phyloP scores from a whole-genome alignment of 37 sponge, comb jelly and placozoan species.

The Eunapius fragilis region DNA sequence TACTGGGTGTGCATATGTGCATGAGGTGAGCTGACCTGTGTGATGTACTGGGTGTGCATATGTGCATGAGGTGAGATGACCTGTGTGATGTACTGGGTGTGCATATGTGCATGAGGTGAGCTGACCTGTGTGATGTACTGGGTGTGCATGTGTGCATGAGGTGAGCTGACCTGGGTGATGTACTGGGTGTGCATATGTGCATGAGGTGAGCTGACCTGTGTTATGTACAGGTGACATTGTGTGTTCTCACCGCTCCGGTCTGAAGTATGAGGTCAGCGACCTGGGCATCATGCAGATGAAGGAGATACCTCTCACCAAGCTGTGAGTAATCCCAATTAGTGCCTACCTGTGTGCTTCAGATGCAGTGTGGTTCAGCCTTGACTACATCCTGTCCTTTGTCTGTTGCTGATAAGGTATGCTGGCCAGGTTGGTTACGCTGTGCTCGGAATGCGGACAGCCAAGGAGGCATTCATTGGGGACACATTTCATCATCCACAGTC shows the following conservation, averaged over 20 bases:
- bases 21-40: no score
- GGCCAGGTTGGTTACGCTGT: constrained; percentile 95
- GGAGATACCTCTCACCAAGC: constrained; percentile 26
- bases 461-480: constrained; percentile 91
- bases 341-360: background rate
- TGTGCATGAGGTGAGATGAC: no score
- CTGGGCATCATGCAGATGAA: constrained; percentile 78
- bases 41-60: no score
- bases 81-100: no score
- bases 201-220: background rate
- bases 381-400: background rate
- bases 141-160: no score
- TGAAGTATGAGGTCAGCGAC: constrained; percentile 59
- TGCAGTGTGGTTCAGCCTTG: background rate
- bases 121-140: background rate
- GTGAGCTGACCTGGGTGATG: background rate
- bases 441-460: constrained; percentile 73
- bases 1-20: no score
- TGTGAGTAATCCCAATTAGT: constrained; percentile 53
- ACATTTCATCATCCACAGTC: constrained; percentile 74
- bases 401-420: constrained; percentile 15
- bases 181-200: background rate
- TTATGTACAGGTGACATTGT: constrained; percentile 65
- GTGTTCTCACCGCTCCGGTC: constrained; percentile 51
- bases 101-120: no score